A percentile compares a stretch with the other conserved stretches of the same genome.
These are phyloP conservation scores for Drosophila monieri DNA, from an alignment of 2,888 invertebrate species.

Conservation along the genomic window DNA sequence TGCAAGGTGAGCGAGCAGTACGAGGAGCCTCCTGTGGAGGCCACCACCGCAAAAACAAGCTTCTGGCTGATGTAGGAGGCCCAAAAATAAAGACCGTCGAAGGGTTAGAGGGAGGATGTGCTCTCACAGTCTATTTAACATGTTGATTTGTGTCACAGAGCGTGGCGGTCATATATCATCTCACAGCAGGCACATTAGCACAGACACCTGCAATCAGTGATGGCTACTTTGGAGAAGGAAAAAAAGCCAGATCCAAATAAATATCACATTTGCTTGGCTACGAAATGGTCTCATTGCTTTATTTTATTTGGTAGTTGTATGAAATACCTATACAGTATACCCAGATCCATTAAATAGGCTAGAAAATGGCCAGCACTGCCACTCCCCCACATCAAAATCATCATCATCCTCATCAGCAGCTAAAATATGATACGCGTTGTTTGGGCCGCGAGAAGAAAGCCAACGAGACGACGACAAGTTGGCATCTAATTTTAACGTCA, in stretches of 20 bases:
- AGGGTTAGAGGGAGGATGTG: slow-evolving; percentile 2
- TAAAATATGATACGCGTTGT: slow-evolving; percentile 76
- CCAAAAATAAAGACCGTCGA: slow-evolving; percentile 19
- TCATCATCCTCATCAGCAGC: slow-evolving; percentile 53
- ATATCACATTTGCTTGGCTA: not conserved
- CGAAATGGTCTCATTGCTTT: not conserved
- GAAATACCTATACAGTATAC: too few relatives aligned
- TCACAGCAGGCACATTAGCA: slow-evolving; percentile 50
- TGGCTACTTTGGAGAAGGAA: not conserved
- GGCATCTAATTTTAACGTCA: slow-evolving; percentile 77
- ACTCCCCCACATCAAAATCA: slow-evolving; percentile 38
- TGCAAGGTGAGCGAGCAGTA: slow-evolving; percentile 59
- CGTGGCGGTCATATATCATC: slow-evolving; percentile 66
- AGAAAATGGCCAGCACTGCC: not conserved
- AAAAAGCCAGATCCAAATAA: not conserved
- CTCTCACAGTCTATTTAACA: slow-evolving; percentile 56
- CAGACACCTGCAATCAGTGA: slow-evolving; percentile 43
- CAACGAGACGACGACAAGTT: slow-evolving; percentile 65
- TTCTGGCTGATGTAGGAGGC: slow-evolving; percentile 9
- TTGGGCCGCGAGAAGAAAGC: slow-evolving; percentile 34
- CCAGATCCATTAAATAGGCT: not conserved
- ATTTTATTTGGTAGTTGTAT: not conserved
- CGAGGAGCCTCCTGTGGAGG: slow-evolving; percentile 21
- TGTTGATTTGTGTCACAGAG: slow-evolving; percentile 65
- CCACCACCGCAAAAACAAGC: not conserved